Evolutionary conservation across 2,113 vertebrate genomes (phyloP).

Genomic region (Grammomys dolichurus): DNA sequence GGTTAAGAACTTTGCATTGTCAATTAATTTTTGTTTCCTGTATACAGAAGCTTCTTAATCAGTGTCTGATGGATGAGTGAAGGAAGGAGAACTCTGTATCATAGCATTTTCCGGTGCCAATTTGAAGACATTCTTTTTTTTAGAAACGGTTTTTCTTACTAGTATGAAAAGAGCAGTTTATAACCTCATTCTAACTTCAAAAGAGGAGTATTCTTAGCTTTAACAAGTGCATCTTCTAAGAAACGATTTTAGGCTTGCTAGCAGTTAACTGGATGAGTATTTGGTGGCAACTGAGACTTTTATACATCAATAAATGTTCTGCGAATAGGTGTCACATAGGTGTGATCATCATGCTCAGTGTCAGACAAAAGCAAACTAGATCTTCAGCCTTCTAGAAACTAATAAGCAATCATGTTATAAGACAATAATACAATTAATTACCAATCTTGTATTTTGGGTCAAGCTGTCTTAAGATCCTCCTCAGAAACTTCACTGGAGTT

Average conservation of each 20-base stretch:
- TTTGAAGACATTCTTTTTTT: constrained; percentile 48
- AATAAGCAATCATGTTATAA: neutral
- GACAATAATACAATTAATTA: neutral
- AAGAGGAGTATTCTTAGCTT: constrained; percentile 61
- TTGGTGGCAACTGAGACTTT: constrained; percentile 55
- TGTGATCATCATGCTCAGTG: neutral
- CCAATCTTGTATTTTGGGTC: neutral
- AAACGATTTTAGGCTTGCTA: constrained; percentile 36
- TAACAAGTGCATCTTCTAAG: constrained; percentile 54
- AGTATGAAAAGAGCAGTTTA: constrained; percentile 62
- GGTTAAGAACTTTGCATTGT: neutral
- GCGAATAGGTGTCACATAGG: neutral
- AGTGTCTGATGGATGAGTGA: constrained; percentile 11
- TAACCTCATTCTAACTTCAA: constrained; percentile 62
- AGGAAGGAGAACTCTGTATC: constrained; percentile 10
- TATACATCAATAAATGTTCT: constrained; percentile 15
- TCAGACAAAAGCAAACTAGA: neutral
- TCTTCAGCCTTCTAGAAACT: constrained; percentile 30
- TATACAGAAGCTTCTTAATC: constrained; percentile 1
- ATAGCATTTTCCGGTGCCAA: constrained; percentile 57
- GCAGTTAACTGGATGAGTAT: constrained; percentile 59
- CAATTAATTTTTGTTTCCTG: constrained; percentile 34
- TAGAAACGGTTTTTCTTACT: neutral
- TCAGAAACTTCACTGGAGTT: neutral
- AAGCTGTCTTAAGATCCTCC: neutral